Base-by-base conservation (phyloP, 2,113 vertebrate genomes). In the Amphilophus citrinellus region DNA sequence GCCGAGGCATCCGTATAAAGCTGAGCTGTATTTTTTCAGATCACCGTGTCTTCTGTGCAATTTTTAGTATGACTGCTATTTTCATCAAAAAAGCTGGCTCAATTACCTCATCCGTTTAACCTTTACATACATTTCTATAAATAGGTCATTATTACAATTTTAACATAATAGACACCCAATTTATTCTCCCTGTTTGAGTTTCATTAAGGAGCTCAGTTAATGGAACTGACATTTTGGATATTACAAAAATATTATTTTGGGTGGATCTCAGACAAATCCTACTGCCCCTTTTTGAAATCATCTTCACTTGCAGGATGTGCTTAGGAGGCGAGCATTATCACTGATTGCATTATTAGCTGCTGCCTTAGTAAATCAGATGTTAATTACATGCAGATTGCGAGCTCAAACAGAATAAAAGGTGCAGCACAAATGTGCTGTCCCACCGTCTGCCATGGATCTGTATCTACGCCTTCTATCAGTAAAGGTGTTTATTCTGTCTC, bases 371-470 rank as follows among this genome's bases (percentile, higher is more conserved):
- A 92, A 89, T 90, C 87, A 86, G 68, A 91, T 84, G 84, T 85
- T 93, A 93, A 94, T 92, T 90, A 86, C 82, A 89, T 80, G 87
- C 76, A 89, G 88, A 93, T 89, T 88, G 83, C 14, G 8, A 85
- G 82, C 50, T 89, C 53, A 62, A 84, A 85, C n/a, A 39, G 66
- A 90, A 82, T 76, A 61, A 76, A 80, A 79, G 42, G 75, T 61
- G 71, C 57, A 11, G 79, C 71, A 60, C 22, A 62, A 84, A 79
- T 56, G 53, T 73, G 27, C 68, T 57, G 39, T 17, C 22, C 44
- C 14, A 35, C 30, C 13, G 27, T 61, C 37, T 44, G 27, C 79
- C 6, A 9, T 22, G 4, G 9, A 71, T 60, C 27, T 18, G 56
- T 82, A 61, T 10, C 37, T 47, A 81, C 15, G 17, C 44, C 44